phyloP scores from a whole-genome alignment of 2,113 vertebrate species.

The Oostethus manadensis region DNA sequence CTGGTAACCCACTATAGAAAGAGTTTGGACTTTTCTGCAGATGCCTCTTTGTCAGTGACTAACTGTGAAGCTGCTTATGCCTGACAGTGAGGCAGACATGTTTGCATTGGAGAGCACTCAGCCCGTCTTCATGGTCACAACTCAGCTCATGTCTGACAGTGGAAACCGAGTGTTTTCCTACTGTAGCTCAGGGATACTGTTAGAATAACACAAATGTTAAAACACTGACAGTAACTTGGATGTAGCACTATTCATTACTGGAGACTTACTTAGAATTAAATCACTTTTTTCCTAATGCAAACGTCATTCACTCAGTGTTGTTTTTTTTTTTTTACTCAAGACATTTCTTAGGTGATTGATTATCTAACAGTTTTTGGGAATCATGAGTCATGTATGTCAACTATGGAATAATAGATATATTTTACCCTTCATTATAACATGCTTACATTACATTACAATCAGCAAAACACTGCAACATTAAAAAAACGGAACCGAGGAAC shows the following conservation, averaged over 20 bases:
- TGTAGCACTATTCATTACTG: conserved; percentile 26
- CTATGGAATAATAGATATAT: conserved; percentile 23
- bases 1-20: conserved; percentile 24
- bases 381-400: conserved; percentile 28
- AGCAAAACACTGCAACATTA: neutral
- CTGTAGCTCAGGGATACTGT: conserved; percentile 41
- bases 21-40: conserved; percentile 32
- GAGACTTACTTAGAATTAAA: conserved; percentile 12
- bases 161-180: conserved; percentile 50
- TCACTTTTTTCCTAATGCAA: conserved; percentile 2
- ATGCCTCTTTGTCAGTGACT: conserved; percentile 52
- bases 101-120: conserved; percentile 60
- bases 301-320: neutral
- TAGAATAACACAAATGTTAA: conserved; percentile 37
- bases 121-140: conserved; percentile 43
- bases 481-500: conserved; percentile 1
- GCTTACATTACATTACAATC: conserved; percentile 3
- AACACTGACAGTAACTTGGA: conserved; percentile 35
- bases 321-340: accelerated
- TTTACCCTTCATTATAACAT: conserved; percentile 1
- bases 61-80: conserved; percentile 53
- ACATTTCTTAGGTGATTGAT: conserved; percentile 17
- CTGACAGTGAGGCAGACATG: conserved; percentile 46
- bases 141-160: conserved; percentile 45
- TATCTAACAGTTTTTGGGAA: conserved; percentile 25